Evolutionary conservation across 1,140 invertebrate genomes (phyloP), one percentile per base, ranked within the genome.

Genomic region (Eubasilissa regina): DNA sequence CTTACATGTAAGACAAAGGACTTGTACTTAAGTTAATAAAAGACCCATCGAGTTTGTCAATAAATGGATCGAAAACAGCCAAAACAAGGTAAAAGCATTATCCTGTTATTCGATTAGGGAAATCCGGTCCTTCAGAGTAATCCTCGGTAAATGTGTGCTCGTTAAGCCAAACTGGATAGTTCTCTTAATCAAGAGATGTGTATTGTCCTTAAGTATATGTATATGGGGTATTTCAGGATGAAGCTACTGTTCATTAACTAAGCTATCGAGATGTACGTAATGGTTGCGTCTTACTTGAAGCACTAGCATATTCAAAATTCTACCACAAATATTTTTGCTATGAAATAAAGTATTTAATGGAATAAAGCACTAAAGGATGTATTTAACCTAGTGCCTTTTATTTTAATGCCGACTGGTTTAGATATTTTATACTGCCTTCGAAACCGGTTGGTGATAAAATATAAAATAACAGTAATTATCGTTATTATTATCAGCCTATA

Each of bases 61-160:
- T 48, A 51, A 70, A 47, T 11, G 44, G 66, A 53, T 70, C 45
- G 11, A 12, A 51, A 48, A 4, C 44, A 13, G 11, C 66, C 15
- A 15, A 17, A 21, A 48, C 66, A 70, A 70, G 66, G 44, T 70
- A 70, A 70, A 70, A 70, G 17, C 66, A 70, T 70, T 51, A 48
- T 17, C 45, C 44, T 51, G 45, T 70, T 70, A 51, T 70, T 70
- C 66, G 47, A 70, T 70, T 70, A 70, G 66, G 66, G n/a, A 70
- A 70, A 48, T 48, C 66, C 66, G 13, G 66, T 15, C 48, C 35
- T 51, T 51, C 48, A 48, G 15, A 11, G 4, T 51, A 70, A 70
- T 70, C 66, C 45, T 21, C 12, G 17, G 44, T 19, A 48, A 70
- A 48, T 48, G 45, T 70, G 45, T n/a, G 66, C 66, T 70, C 66